Evolutionary conservation across 2,888 invertebrate genomes (phyloP).

Genomic region (Tanytarsus gracilentus): DNA sequence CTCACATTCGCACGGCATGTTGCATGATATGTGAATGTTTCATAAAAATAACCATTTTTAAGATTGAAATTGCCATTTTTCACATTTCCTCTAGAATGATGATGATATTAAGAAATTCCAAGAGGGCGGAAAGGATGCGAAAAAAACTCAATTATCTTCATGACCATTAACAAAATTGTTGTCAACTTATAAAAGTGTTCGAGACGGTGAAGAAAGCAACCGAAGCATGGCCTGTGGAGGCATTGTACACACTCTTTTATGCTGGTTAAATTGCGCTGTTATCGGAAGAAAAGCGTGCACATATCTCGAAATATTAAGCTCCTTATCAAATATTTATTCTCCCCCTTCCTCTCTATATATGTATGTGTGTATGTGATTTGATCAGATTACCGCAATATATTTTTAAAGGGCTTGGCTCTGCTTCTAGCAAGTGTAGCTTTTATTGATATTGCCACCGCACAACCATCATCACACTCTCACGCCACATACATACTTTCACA

Average conservation of each 20-base stretch:
- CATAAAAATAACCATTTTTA: neutral
- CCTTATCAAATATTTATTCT: constrained; percentile 6
- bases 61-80: neutral
- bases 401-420: no score
- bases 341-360: no score
- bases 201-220: no score
- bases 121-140: neutral
- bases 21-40: neutral
- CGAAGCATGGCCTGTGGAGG: no score
- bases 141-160: constrained; percentile 10
- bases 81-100: neutral
- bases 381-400: neutral
- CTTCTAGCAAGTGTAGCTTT: no score
- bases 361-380: neutral
- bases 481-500: no score
- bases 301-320: neutral
- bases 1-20: no score
- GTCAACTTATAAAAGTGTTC: neutral
- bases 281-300: no score
- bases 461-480: no score
- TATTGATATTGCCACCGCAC: no score
- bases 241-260: no score
- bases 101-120: neutral
- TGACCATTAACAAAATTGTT: constrained; percentile 8
- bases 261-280: no score